A percentile compares a stretch with the other conserved stretches of the same genome.
Evolutionary conservation across 2,888 invertebrate genomes (phyloP).

Genomic region (Abscondita cerata): DNA sequence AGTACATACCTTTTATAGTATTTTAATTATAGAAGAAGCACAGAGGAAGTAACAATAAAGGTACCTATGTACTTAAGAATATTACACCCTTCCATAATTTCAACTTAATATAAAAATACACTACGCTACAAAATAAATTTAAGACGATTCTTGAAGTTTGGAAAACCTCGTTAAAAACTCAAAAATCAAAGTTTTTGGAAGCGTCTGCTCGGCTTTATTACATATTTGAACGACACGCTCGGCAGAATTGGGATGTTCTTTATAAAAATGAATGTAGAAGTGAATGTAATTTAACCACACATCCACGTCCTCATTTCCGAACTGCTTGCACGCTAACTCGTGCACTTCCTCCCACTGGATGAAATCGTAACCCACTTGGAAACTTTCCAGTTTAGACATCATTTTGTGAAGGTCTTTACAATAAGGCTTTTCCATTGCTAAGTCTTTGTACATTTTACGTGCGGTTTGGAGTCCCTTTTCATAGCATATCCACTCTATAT

Average conservation of each 20-base stretch:
- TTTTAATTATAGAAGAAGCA: too few relatives aligned
- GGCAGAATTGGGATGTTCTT: conserved; percentile 10
- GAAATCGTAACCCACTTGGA: conserved; percentile 60
- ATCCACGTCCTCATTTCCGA: conserved; percentile 69
- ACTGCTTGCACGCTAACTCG: conserved; percentile 69
- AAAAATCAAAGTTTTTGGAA: neutral
- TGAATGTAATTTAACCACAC: conserved; percentile 78
- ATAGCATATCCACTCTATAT: conserved; percentile 64
- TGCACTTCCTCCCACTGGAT: conserved; percentile 66
- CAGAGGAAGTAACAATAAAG: too few relatives aligned
- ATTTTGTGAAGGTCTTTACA: conserved; percentile 51
- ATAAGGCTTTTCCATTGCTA: conserved; percentile 54
- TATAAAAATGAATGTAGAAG: conserved; percentile 71
- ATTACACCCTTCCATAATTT: too few relatives aligned
- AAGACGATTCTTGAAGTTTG: too few relatives aligned
- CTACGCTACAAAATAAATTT: too few relatives aligned
- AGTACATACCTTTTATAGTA: too few relatives aligned
- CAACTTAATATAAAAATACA: too few relatives aligned
- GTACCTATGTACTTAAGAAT: too few relatives aligned
- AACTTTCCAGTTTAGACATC: conserved; percentile 61
- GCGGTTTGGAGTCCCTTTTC: conserved; percentile 63
- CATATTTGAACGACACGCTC: conserved; percentile 11
- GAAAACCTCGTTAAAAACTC: conserved; percentile 5
- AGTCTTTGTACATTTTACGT: conserved; percentile 66
- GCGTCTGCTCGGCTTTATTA: conserved; percentile 3